Evolutionary conservation across 2,888 invertebrate genomes (phyloP).

Genomic region (Dorcus hopei): DNA sequence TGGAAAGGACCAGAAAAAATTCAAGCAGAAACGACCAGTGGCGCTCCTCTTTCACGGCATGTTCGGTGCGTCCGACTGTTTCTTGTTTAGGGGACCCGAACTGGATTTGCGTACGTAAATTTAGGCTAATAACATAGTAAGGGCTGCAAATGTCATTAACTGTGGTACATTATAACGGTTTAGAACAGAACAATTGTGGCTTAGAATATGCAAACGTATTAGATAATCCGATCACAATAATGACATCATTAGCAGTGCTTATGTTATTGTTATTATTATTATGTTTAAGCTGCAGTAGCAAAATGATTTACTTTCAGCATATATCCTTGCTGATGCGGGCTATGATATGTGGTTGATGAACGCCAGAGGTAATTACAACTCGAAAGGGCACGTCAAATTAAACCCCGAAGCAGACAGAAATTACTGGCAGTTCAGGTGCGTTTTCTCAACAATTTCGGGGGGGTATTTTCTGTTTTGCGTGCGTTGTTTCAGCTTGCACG

Average conservation of each 20-base stretch:
- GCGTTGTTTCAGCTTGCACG: conserved; percentile 55
- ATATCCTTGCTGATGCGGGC: conserved; percentile 44
- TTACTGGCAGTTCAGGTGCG: conserved; percentile 61
- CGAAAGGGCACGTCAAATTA: conserved; percentile 50
- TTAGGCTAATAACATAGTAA: no score
- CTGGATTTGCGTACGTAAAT: conserved; percentile 50
- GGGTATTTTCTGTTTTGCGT: background rate
- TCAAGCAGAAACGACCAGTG: conserved; percentile 32
- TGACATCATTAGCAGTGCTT: no score
- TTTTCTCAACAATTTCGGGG: background rate
- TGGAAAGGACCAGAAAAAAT: conserved; percentile 37
- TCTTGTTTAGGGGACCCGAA: conserved; percentile 54
- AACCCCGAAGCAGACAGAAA: conserved; percentile 44
- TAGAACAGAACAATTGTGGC: no score
- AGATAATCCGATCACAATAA: no score
- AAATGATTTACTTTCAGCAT: conserved; percentile 26
- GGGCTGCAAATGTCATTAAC: no score
- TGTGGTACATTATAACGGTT: no score
- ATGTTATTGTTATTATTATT: no score
- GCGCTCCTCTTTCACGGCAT: conserved; percentile 57
- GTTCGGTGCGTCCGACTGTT: conserved; percentile 53
- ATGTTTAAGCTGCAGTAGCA: no score
- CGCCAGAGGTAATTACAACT: conserved; percentile 59
- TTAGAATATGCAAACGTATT: no score
- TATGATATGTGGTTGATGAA: conserved; percentile 61